A percentile compares a stretch with the other conserved stretches of the same genome.
Evolutionary conservation across 2,888 invertebrate species (phyloP).

Genomic region (Unio delphinus): DNA sequence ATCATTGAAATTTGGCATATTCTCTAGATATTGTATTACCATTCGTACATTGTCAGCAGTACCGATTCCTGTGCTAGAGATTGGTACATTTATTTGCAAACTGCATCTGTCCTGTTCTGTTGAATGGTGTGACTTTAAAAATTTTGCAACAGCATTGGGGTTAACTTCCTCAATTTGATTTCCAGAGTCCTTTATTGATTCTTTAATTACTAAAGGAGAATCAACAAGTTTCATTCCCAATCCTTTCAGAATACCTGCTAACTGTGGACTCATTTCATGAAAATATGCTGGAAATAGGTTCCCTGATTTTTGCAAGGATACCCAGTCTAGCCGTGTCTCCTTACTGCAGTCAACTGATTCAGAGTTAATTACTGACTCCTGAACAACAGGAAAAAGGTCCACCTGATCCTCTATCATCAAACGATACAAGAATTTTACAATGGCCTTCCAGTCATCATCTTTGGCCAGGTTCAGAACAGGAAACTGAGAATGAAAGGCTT

Average conservation of each 20-base stretch:
- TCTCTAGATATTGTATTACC: slow-evolving; percentile 31
- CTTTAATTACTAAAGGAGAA: slow-evolving; percentile 4
- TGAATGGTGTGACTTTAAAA: slow-evolving; percentile 9
- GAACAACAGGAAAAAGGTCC: too few species aligned
- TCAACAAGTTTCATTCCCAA: slow-evolving; percentile 15
- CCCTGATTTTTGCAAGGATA: too few species aligned
- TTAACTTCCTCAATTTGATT: slow-evolving; percentile 1
- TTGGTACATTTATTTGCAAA: not conserved
- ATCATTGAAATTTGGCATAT: slow-evolving; percentile 11
- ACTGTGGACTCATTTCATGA: too few species aligned
- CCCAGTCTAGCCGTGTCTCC: too few species aligned
- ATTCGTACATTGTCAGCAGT: slow-evolving; percentile 3
- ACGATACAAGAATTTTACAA: slow-evolving; percentile 3
- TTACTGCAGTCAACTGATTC: too few species aligned
- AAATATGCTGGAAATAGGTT: too few species aligned
- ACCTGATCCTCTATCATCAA: not conserved
- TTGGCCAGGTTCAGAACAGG: slow-evolving; percentile 5
- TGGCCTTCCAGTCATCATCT: slow-evolving; percentile 9
- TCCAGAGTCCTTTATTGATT: slow-evolving; percentile 6
- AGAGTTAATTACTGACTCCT: too few species aligned
- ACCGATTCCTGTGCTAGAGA: slow-evolving; percentile 7
- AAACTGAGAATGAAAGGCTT: slow-evolving; percentile 7
- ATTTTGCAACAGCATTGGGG: slow-evolving; percentile 7
- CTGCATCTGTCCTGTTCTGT: not conserved
- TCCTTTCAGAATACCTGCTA: not conserved